Base-by-base conservation (phyloP, 2,888 invertebrate species). In the Lepidochitona cinerea region DNA sequence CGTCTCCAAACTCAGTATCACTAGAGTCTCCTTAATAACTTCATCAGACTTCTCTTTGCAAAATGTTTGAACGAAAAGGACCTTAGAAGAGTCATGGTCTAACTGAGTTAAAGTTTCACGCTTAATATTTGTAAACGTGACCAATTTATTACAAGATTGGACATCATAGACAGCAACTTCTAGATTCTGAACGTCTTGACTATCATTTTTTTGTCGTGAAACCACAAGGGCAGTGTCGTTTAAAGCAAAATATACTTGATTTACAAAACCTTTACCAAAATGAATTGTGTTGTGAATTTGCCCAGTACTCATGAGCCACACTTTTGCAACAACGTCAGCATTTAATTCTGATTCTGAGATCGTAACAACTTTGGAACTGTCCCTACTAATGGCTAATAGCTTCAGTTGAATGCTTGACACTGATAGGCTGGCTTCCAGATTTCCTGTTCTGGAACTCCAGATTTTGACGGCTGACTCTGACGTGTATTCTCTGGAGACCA, bases 401-500 rank as follows among this genome's bases (percentile, higher is more conserved):
- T 81, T 83, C n/a, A 83, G 70, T 49, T 76, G 73, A 3, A 83
- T 49, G 73, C 79, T 80, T 1, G 78, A 75, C 3, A 83, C 41
- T 1, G 79, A 79, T 12, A 85, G 18, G 0, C 53, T 49, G 14
- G 59, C 69, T 0, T 76, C 41, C 6, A 83, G 52, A 2, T 73
- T n/a, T 7, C 82, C 81, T 36, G 66, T 74, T 18, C 29, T 36
- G 0, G 79, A 73, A 68, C 81, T 76, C 81, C 82, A 85, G 1
- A 82, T 67, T 41, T 79, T 81, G 6, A 85, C 52, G 41, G 75
- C 78, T 9, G 65, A 69, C 0, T 78, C 79, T 3, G 74, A 73
- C 41, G 77, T 54, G 54, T 81, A 82, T 49, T 81, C 82, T 67
- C 80, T 67, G 3, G 83, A 64, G 23, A 83, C 77, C 23, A 77